Evolutionary conservation across 2,888 invertebrate genomes (phyloP).

Genomic region (Dexiosoma caninum): DNA sequence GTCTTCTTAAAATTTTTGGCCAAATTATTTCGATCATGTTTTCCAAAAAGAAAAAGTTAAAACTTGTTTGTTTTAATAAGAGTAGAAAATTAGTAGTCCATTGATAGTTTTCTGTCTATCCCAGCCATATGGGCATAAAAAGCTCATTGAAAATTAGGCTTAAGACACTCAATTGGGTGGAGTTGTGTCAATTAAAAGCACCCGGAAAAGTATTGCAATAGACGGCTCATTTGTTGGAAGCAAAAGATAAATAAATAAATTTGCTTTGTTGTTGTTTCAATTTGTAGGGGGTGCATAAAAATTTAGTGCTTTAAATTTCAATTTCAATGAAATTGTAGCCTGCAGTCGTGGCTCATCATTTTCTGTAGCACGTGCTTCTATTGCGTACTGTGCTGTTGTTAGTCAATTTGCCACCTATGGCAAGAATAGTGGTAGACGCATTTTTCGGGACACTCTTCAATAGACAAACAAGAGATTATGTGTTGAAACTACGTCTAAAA

Average conservation of each 20-base stretch:
- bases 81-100: background rate
- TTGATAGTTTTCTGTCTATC: background rate
- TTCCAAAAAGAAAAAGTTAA: conserved; percentile 32
- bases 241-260: conserved; percentile 5
- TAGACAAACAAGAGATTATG: conserved; percentile 7
- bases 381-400: too few relatives aligned
- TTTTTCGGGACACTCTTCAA: too few relatives aligned
- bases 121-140: background rate
- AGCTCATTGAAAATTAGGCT: background rate
- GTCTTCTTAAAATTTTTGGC: background rate
- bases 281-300: too few relatives aligned
- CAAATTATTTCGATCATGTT: conserved; percentile 27
- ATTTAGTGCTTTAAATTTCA: too few relatives aligned
- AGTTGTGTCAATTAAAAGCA: conserved; percentile 31
- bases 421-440: too few relatives aligned
- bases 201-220: conserved; percentile 31
- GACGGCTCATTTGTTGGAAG: background rate
- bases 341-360: too few relatives aligned
- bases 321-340: too few relatives aligned
- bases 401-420: too few relatives aligned
- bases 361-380: too few relatives aligned
- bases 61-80: conserved; percentile 7
- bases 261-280: background rate
- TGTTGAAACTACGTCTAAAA: background rate
- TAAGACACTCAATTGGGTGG: conserved; percentile 28